Evolutionary conservation across 2,113 vertebrate genomes (phyloP), one percentile per base, ranked within the genome.

Genomic region (Lucifuga dentata): DNA sequence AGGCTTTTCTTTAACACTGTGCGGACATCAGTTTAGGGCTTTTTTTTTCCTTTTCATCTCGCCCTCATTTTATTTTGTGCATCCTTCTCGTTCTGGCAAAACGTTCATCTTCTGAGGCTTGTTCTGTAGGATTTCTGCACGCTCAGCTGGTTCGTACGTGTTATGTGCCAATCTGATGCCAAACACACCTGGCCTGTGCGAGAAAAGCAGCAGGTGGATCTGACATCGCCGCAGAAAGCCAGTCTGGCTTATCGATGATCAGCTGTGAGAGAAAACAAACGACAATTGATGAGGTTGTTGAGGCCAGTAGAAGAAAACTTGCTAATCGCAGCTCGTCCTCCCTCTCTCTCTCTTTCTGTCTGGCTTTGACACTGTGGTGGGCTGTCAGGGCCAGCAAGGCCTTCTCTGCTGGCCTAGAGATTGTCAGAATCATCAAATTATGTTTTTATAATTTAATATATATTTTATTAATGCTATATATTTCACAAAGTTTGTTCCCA

Each of bases 91-190:
- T 41, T 53, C 45, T 40, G 70, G 53, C 36, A 68, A 58, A 36
- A 45, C 17, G 41, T 36, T 48, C 32, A 3, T 39, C 15, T 3
- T 16, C 9, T 49, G 29, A 65, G 26, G 19, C 2, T 39, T 59
- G 66, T 69, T 40, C 59, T 60, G 70, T 73, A 65, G 36, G 71
- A 66, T 69, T 76, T 44, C 69, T 64, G 72, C 40, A 7, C 16
- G 17, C 3, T 46, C 50, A 32, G 59, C 63, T 51, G 58, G 57
- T n/a, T n/a, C n/a, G n/a, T 57, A 56, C 16, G 9, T 40, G 33
- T 60, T 55, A 7, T n/a, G n/a, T n/a, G n/a, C n/a, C n/a, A n/a
- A n/a, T 56, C 39, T 51, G 71, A 68, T 72, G 66, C 55, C 33
- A 61, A 67, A 83, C 53, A 70, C 70, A 26, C n/a, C n/a, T n/a